phyloP scores from a whole-genome alignment of 2,888 invertebrate genomes.

The Phortica magna region DNA sequence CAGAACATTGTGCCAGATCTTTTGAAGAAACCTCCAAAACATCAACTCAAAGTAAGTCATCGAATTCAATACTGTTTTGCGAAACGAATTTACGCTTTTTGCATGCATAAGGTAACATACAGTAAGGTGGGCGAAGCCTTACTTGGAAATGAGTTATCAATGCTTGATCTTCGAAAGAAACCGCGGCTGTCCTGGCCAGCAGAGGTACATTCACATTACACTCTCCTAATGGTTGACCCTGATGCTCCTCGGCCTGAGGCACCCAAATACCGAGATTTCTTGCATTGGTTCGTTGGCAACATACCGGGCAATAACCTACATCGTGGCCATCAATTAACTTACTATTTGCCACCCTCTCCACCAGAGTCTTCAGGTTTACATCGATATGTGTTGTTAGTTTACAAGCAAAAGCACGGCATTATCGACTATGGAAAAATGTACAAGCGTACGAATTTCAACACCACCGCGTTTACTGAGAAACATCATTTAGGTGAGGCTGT shows the following conservation, averaged over 20 bases:
- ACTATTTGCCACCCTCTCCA: conserved; percentile 92
- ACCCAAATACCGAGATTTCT: conserved; percentile 91
- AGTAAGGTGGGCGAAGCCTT: too few species aligned
- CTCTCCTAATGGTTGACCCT: conserved; percentile 83
- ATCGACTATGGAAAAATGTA: conserved; percentile 51
- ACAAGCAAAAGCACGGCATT: conserved; percentile 82
- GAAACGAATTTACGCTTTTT: too few species aligned
- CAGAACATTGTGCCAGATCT: too few species aligned
- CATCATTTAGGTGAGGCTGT: conserved; percentile 84
- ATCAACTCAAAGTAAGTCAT: too few species aligned
- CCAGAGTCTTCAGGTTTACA: conserved; percentile 87
- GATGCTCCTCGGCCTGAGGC: conserved; percentile 92
- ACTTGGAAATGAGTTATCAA: too few species aligned
- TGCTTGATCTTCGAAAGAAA: conserved; percentile 5
- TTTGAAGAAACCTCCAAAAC: too few species aligned
- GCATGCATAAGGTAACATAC: too few species aligned
- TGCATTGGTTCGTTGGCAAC: conserved; percentile 95
- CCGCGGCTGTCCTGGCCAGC: conserved; percentile 73
- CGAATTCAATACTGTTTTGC: too few species aligned
- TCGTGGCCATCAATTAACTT: conserved; percentile 86
- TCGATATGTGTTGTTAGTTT: conserved; percentile 88
- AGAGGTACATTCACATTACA: conserved; percentile 66
- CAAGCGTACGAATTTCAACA: conserved; percentile 82
- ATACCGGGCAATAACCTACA: conserved; percentile 86
- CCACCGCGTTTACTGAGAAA: conserved; percentile 86